Percentiles rank a stretch among this genome's conserved stretches.
These are phyloP conservation scores for Zonitis immaculata DNA, from an alignment of 2,888 invertebrate genomes.

Conservation along the genomic window DNA sequence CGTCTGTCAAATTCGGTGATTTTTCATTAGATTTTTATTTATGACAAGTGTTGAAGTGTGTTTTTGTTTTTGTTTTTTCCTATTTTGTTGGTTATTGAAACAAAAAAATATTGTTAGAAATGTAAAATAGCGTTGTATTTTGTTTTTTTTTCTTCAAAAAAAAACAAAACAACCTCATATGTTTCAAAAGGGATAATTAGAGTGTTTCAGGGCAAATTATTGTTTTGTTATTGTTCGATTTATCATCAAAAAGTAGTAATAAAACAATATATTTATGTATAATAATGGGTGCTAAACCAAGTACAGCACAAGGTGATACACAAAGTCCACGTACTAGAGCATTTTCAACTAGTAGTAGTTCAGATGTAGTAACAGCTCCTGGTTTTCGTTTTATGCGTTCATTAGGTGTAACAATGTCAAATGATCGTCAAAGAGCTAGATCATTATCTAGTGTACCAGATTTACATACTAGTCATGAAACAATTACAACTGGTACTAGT, in stretches of 20 bases:
- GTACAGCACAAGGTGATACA: slow-evolving; percentile 70
- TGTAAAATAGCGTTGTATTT: slow-evolving; percentile 9
- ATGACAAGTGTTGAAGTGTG: slow-evolving; percentile 41
- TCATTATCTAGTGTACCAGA: slow-evolving; percentile 82
- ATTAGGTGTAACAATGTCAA: slow-evolving; percentile 64
- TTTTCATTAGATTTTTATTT: slow-evolving; percentile 47
- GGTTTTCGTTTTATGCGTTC: slow-evolving; percentile 39
- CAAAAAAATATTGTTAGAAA: slow-evolving; percentile 6
- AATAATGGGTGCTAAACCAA: slow-evolving; percentile 82
- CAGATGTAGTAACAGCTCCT: slow-evolving; percentile 37
- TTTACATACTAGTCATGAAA: slow-evolving; percentile 54
- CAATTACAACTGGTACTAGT: slow-evolving; percentile 57
- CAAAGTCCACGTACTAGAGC: slow-evolving; percentile 70
- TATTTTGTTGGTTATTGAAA: background rate
- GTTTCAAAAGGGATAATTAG: background rate
- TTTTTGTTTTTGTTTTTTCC: background rate
- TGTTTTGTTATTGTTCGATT: background rate
- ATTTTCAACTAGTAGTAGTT: slow-evolving; percentile 63
- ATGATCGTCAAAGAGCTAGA: slow-evolving; percentile 76
- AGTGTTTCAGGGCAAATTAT: background rate
- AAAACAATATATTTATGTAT: background rate
- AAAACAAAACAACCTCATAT: background rate
- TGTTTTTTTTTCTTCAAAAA: no score
- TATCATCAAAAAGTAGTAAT: background rate
- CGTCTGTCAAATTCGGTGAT: slow-evolving; percentile 50